Base-by-base conservation (phyloP, 2,797 vertebrate species). In the Rhyacichthys aspro region DNA sequence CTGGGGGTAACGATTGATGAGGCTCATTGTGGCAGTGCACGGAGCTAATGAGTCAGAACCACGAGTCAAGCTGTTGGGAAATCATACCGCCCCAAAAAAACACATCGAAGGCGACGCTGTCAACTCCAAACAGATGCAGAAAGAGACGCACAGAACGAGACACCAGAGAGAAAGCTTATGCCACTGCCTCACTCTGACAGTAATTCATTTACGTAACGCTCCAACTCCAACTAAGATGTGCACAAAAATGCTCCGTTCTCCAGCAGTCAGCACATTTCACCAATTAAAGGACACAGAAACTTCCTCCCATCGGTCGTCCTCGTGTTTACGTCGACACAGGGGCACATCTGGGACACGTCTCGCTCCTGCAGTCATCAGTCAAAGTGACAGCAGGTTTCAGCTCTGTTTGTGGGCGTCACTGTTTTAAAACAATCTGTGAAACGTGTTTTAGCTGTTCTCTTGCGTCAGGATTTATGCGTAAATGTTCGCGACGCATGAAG, bases 31-130 rank as follows among this genome's bases (percentile, higher is more conserved):
- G 75, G 87, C 82, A 74, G 81, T 14, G 72, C 90, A 87, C 74
- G 84, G 81, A 90, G 79, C 86, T 91, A 92, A 92, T 91, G 90
- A 91, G 84, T 89, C 88, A 89, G 90, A 91, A 91, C 89, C 85
- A 78, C 75, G 67, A 91, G 84, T 90, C 89, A 91, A 92, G 90
- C 88, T 91, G 89, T 91, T 72, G 81, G 78, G 80, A 85, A 87
- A 88, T 89, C 85, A 76, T 69, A 57, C 44, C 15, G 2, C 32
- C 33, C 33, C 32, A n/a, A 44, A 77, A 70, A 62, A 71, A 65
- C 23, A 28, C 23, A 17, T 67, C 41, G 62, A 65, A 73, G 0
- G 34, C 72, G 73, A 79, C 58, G 81, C 70, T 43, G 66, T 69
- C 67, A 68, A 59, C 67, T 60, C 63, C 64, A 68, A 79, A 79